Evolutionary conservation across 2,113 vertebrate genomes (phyloP), one percentile per base, ranked within the genome.

Genomic region (Mus spicilegus): DNA sequence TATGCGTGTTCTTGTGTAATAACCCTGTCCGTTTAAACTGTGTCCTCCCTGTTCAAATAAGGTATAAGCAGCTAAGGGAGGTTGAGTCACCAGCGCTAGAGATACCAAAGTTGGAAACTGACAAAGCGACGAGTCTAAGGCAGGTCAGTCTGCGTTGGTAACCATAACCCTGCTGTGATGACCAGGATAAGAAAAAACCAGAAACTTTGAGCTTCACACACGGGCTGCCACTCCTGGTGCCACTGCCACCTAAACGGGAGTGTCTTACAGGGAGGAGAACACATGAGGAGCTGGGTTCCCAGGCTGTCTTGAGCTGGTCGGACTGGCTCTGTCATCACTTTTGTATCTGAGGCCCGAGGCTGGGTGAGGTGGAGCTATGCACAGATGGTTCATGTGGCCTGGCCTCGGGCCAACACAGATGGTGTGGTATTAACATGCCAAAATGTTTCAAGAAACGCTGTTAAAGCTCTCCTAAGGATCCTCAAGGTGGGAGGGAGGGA

Each of bases 401-500:
- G 97, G 96, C 90, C 39, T 28, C 1, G 1, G 3, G 86, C 92
- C 96, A 95, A 72, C 95, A 94, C 92, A 96, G 91, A 89, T 91
- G 69, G 56, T 42, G 39, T 77, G 10, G 28, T 63, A 63, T 78
- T 49, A 70, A 90, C 89, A 80, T 91, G 89, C 91, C 96, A 91
- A 90, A 88, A 92, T 39, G 73, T 76, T 90, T 93, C 77, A 63
- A 76, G 90, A 89, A 91, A 94, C 96, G 63, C 69, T 7, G 0
- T 46, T 80, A 72, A 58, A 70, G 33, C 49, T 56, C 76, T 87
- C 61, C 51, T 86, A 76, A 77, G 49, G 88, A 93, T 92, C 90
- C 54, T 93, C 81, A 87, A 75, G 16, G 56, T 63, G 5, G 54
- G 42, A 80, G 42, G 65, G 69, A 46, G 42, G 36, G 9, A 51